Evolutionary conservation across 2,113 vertebrate species (phyloP), one percentile per base, ranked within the genome.

Genomic region (Nycticebus coucang): DNA sequence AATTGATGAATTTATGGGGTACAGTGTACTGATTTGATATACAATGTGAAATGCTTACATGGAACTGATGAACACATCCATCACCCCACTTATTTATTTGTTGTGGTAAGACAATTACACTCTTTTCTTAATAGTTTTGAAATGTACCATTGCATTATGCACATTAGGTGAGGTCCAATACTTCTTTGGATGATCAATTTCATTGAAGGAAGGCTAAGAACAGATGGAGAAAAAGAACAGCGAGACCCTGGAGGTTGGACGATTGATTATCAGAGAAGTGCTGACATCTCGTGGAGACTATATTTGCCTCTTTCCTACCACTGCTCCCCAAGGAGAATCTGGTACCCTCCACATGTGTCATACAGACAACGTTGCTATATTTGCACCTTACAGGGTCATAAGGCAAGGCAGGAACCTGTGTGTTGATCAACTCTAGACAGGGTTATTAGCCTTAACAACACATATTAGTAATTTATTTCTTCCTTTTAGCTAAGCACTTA

Each of bases 391-490:
- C 1, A 3, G 33, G 64, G 50, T 8, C 30, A 30, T 15, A 22
- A 69, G 68, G 57, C 18, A 18, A 9, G 22, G 19, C 41, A 78
- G 35, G 33, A 87, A 28, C 64, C 37, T 5, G 4, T 21, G 15
- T 55, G 69, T 74, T 81, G 55, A 8, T 59, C 77, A 78, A 57
- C 18, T 35, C 64, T 22, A 85, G 41, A 88, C 45, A 30, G 69
- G 77, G 94, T 77, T 37, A 66, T 75, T 71, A 89, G 17, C 33
- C 79, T 37, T 74, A 87, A 83, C 7, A 75, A 13, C 35, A 80
- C 84, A 91, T 64, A 81, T 53, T 64, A 86, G 82, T 92, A 5
- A 93, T 95, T 64, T 41, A 79, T 89, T 94, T 94, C 96, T 89
- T 95, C 59, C 30, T 84, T n/a, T 9, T 57, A 85, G 71, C 89